These are phyloP conservation scores for Caenorhabditis zanzibari DNA, from an alignment of 2,888 invertebrate species.

Conservation along the genomic window DNA sequence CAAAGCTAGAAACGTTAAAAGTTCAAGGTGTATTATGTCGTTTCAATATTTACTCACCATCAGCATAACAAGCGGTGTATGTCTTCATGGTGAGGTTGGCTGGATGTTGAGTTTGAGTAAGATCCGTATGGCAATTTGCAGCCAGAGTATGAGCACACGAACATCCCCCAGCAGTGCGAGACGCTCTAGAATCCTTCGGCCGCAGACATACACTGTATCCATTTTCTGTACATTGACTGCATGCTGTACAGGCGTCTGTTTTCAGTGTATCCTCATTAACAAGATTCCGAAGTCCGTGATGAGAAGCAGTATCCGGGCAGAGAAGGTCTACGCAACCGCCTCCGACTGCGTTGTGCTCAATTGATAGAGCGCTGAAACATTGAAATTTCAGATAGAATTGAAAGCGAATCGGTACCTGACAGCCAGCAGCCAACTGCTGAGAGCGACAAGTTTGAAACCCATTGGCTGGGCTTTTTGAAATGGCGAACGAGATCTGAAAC, in stretches of 20 bases:
- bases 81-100: slow-evolving; percentile 74
- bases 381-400: neutral
- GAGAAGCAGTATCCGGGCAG: slow-evolving; percentile 72
- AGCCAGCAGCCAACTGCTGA: slow-evolving; percentile 57
- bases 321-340: slow-evolving; percentile 72
- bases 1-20: no score
- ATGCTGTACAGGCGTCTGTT: slow-evolving; percentile 74
- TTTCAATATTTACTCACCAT: slow-evolving; percentile 39
- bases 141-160: slow-evolving; percentile 73
- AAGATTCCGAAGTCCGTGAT: slow-evolving; percentile 68
- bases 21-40: no score
- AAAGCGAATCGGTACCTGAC: slow-evolving; percentile 29
- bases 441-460: slow-evolving; percentile 63
- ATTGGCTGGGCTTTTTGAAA: slow-evolving; percentile 46
- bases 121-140: slow-evolving; percentile 74
- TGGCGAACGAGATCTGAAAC: slow-evolving; percentile 45
- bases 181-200: slow-evolving; percentile 62
- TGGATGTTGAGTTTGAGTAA: slow-evolving; percentile 62
- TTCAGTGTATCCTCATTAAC: slow-evolving; percentile 74
- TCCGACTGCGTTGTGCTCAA: slow-evolving; percentile 67
- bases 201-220: slow-evolving; percentile 75
- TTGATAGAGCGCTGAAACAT: slow-evolving; percentile 65
- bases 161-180: slow-evolving; percentile 68
- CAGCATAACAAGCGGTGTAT: slow-evolving; percentile 70
- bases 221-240: slow-evolving; percentile 78